Conservation (phyloP, 2,113 vertebrate genomes). For the Coptodon rendalli region DNA sequence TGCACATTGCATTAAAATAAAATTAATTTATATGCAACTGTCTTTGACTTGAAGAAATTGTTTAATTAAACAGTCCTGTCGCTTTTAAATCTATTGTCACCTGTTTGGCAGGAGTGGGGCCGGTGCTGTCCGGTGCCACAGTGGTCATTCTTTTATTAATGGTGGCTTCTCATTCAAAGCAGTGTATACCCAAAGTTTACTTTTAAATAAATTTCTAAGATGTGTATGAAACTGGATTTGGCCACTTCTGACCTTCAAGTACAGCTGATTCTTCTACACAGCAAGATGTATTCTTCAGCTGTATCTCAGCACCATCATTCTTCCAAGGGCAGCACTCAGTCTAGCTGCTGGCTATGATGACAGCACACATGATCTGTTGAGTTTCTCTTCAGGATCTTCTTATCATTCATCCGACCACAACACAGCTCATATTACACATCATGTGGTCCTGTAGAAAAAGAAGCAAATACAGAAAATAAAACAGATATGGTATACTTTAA, state of each 20-base stretch:
- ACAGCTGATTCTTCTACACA: not conserved
- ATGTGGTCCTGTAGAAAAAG: not conserved
- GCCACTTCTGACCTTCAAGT: not conserved
- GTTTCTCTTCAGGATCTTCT: not conserved
- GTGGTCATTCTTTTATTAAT: not conserved
- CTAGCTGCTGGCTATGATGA: not conserved
- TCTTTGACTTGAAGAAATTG: not conserved
- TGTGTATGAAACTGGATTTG: not conserved
- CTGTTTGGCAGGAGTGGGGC: not conserved
- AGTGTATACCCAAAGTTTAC: not conserved
- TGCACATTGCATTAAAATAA: not conserved
- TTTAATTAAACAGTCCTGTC: not conserved
- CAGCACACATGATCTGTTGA: not conserved
- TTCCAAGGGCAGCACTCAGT: not conserved
- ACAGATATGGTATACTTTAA: not conserved
- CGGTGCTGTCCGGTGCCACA: not conserved
- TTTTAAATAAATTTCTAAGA: not conserved
- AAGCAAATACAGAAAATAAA: not conserved
- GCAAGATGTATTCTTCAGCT: not conserved
- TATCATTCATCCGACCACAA: not conserved
- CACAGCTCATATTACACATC: not conserved
- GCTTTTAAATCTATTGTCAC: not conserved
- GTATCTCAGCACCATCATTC: not conserved
- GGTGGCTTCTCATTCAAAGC: not conserved
- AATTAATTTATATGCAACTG: not conserved